phyloP scores from a whole-genome alignment of 2,888 invertebrate genomes.

The Bimastos eiseni region DNA sequence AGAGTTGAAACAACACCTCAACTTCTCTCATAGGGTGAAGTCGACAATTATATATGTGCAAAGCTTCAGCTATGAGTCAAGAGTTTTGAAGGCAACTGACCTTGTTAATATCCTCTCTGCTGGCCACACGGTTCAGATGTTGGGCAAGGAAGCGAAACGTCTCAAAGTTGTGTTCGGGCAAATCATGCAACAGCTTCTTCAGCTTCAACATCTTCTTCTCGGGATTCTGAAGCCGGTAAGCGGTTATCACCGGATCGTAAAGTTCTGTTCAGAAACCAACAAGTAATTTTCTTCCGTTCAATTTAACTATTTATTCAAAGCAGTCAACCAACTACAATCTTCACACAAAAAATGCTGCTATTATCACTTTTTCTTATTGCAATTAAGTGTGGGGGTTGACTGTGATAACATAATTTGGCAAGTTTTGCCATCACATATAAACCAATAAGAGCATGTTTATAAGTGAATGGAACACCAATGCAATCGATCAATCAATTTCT shows the following conservation, averaged over 20 bases:
- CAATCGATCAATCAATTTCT: no score
- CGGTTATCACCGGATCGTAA: constrained; percentile 91
- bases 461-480: no score
- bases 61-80: no score
- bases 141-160: constrained; percentile 87
- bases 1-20: no score
- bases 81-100: constrained; percentile 42
- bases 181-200: constrained; percentile 73
- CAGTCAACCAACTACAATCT: neutral
- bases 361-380: neutral
- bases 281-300: neutral
- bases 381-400: neutral
- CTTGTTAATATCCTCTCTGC: constrained; percentile 81
- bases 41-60: no score
- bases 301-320: neutral
- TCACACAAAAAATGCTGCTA: neutral
- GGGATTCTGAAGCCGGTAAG: constrained; percentile 81
- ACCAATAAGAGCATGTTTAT: no score
- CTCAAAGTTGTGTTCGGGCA: constrained; percentile 89
- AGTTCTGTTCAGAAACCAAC: constrained; percentile 67
- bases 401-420: neutral
- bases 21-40: no score
- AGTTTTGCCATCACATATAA: neutral
- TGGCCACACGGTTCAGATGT: constrained; percentile 79
- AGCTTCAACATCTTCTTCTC: constrained; percentile 77